Conservation (phyloP, 2,888 invertebrate genomes). For the Leptinotarsa tumamoca region DNA sequence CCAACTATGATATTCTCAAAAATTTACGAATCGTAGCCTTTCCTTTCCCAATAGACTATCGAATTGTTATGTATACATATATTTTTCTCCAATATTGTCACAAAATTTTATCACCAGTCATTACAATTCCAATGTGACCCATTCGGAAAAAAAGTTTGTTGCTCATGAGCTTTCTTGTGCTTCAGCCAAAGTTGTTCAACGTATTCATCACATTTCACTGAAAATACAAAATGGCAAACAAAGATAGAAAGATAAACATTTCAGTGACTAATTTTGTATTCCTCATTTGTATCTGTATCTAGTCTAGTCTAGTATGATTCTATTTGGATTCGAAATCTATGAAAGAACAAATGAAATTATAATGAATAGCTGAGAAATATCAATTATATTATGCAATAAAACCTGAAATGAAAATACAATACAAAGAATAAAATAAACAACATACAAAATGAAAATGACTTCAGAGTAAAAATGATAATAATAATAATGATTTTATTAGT, state of each 20-base stretch:
- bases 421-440: too few species aligned
- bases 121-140: constrained; percentile 8
- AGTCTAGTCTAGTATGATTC: neutral
- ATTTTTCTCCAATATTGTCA: constrained; percentile 57
- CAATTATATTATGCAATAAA: too few species aligned
- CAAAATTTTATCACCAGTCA: constrained; percentile 45
- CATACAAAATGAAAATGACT: too few species aligned
- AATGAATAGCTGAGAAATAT: too few species aligned
- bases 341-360: too few species aligned
- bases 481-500: too few species aligned
- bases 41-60: constrained; percentile 62
- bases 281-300: neutral
- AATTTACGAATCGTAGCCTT: constrained; percentile 55
- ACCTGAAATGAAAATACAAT: too few species aligned
- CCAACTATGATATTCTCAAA: constrained; percentile 34
- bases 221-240: neutral
- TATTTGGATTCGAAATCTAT: too few species aligned
- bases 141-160: constrained; percentile 18
- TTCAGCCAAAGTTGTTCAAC: constrained; percentile 28
- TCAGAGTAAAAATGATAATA: too few species aligned
- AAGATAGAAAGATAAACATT: neutral
- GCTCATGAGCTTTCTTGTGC: constrained; percentile 37
- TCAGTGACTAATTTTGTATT: neutral
- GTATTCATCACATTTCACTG: constrained; percentile 14
- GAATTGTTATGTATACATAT: constrained; percentile 64